Percentiles rank a stretch among this genome's conserved stretches.
Evolutionary conservation across 2,797 vertebrate genomes (phyloP).

Genomic region (Phoxinus dragarum): DNA sequence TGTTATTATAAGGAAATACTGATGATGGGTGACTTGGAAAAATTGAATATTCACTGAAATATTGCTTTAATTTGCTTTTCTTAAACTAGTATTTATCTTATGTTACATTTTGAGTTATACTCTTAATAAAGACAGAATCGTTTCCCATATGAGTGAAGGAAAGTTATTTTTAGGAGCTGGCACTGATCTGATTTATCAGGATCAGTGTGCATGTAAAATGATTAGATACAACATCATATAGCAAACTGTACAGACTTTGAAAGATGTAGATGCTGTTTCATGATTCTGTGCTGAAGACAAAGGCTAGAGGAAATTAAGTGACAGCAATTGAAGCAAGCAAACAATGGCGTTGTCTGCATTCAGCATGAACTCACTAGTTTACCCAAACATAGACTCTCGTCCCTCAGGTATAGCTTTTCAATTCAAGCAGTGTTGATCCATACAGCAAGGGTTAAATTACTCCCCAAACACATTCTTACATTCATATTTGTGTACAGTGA

Average conservation of each 20-base stretch:
- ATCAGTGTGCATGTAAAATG: not conserved
- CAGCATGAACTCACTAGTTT: conserved; percentile 44
- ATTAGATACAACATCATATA: not conserved
- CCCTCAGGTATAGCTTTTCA: conserved; percentile 49
- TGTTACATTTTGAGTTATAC: conserved; percentile 4
- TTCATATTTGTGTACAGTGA: conserved; percentile 68
- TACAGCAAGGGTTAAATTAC: conserved; percentile 76
- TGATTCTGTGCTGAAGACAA: conserved; percentile 60
- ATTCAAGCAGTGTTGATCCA: conserved; percentile 56
- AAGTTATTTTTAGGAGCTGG: not conserved
- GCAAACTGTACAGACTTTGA: conserved; percentile 51
- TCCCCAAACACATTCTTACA: conserved; percentile 61
- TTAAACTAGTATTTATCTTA: not conserved
- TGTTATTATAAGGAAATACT: conserved; percentile 3
- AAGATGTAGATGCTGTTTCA: conserved; percentile 51
- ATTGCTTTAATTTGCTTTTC: not conserved
- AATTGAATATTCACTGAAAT: not conserved
- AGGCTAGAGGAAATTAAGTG: conserved; percentile 61
- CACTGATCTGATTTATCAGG: conserved; percentile 8
- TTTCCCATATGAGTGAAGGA: conserved; percentile 1
- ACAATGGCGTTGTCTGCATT: conserved; percentile 63
- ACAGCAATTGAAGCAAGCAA: conserved; percentile 58
- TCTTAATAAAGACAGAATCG: not conserved
- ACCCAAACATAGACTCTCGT: conserved; percentile 37
- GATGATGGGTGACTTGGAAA: not conserved